Evolutionary conservation across 2,888 invertebrate genomes (phyloP).

Genomic region (Heliconius charithonia): DNA sequence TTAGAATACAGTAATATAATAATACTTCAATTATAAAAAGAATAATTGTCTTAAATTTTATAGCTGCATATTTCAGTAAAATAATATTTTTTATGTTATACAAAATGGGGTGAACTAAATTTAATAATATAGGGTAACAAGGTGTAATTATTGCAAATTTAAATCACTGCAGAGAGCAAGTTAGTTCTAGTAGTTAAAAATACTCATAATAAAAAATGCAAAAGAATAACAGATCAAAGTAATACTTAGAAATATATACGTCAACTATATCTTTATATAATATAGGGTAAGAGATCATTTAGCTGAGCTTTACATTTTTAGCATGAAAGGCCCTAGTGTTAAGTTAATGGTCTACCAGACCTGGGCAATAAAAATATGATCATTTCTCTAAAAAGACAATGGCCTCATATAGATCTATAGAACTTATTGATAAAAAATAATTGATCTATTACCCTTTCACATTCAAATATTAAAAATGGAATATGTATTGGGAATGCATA

Average conservation of each 20-base stretch:
- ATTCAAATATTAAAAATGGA: constrained; percentile 7
- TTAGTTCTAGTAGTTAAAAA: background rate
- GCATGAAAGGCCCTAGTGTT: background rate
- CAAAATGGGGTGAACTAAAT: background rate
- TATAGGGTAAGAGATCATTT: background rate
- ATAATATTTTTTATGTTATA: background rate
- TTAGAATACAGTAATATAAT: background rate
- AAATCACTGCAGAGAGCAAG: constrained; percentile 11
- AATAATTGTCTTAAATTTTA: background rate
- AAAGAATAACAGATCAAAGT: constrained; percentile 15
- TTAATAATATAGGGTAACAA: constrained; percentile 3
- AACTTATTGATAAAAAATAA: background rate
- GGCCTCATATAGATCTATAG: background rate
- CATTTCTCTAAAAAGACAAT: background rate
- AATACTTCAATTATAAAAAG: background rate
- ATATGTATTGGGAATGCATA: constrained; percentile 34
- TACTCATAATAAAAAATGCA: background rate
- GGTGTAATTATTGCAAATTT: background rate
- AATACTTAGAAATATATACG: background rate
- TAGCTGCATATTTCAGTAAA: background rate
- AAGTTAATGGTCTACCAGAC: background rate
- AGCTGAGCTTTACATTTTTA: no score
- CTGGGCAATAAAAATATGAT: background rate
- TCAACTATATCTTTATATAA: background rate
- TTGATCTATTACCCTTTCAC: constrained; percentile 6